These are phyloP conservation scores for Dendrocopos noguchii DNA, from an alignment of 2,113 vertebrate genomes.

Conservation along the genomic window DNA sequence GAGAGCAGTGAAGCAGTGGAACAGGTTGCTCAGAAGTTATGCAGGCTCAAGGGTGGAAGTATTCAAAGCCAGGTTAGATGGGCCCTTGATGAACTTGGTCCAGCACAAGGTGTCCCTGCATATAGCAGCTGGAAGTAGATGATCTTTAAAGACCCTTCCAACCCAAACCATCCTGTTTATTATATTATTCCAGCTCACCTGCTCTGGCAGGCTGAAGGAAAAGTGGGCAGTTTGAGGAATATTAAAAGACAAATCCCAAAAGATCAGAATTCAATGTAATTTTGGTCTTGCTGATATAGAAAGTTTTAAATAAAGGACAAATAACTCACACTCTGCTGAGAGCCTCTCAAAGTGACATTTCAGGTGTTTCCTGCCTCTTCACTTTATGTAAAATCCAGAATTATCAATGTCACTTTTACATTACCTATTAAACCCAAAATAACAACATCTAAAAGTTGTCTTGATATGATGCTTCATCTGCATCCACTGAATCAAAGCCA, in stretches of 20 bases:
- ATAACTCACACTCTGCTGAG: background rate
- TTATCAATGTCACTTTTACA: background rate
- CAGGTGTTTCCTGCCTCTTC: background rate
- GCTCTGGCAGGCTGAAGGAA: background rate
- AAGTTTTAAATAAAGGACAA: conserved; percentile 21
- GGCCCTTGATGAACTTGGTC: no score
- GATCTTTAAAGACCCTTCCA: no score
- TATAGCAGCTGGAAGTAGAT: no score
- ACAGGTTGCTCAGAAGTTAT: no score
- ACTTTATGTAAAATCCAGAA: background rate
- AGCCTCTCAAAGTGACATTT: background rate
- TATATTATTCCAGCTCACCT: background rate
- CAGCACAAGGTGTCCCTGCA: no score
- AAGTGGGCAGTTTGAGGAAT: background rate
- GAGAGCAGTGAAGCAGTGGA: no score
- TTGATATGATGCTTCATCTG: background rate
- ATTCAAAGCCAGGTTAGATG: no score
- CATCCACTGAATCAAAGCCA: background rate
- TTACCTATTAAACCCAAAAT: background rate
- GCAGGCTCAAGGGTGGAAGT: no score
- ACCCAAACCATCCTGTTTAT: background rate
- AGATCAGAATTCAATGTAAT: background rate
- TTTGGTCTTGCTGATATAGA: conserved; percentile 6
- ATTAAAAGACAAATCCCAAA: background rate
- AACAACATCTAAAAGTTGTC: background rate